These are phyloP conservation scores for Lepisosteus oculatus DNA, from an alignment of 2,113 vertebrate genomes.

Conservation along the genomic window DNA sequence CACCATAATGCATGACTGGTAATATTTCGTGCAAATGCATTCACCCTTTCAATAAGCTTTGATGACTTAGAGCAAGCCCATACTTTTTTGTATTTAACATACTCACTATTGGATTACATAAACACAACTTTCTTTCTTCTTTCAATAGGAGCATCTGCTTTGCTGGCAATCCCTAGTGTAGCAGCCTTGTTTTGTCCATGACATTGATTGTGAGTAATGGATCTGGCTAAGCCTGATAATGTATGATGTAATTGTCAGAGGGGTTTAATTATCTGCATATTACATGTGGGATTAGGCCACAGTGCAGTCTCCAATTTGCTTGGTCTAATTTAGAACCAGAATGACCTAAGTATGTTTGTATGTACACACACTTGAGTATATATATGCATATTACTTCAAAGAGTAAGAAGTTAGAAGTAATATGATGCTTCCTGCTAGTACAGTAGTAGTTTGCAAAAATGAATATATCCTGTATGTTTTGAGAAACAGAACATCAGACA, in stretches of 20 bases:
- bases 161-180: constrained; percentile 61
- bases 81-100: constrained; percentile 42
- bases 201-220: constrained; percentile 79
- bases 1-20: too few relatives aligned
- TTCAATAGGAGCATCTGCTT: constrained; percentile 67
- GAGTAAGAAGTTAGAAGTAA: too few relatives aligned
- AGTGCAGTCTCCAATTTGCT: constrained; percentile 32
- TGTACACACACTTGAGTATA: neutral
- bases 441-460: too few relatives aligned
- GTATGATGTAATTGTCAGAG: constrained; percentile 90
- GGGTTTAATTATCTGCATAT: constrained; percentile 81
- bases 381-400: neutral
- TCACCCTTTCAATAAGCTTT: neutral
- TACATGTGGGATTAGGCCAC: constrained; percentile 66
- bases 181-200: constrained; percentile 77
- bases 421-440: too few relatives aligned
- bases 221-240: constrained; percentile 78
- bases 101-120: constrained; percentile 65
- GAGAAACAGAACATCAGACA: too few relatives aligned
- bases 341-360: constrained; percentile 12
- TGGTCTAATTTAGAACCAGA: constrained; percentile 36
- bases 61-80: constrained; percentile 35
- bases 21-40: too few relatives aligned
- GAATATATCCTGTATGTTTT: too few relatives aligned
- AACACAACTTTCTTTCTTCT: constrained; percentile 70